Evolutionary conservation across 2,113 vertebrate genomes (phyloP).

Genomic region (Guaruba guarouba): DNA sequence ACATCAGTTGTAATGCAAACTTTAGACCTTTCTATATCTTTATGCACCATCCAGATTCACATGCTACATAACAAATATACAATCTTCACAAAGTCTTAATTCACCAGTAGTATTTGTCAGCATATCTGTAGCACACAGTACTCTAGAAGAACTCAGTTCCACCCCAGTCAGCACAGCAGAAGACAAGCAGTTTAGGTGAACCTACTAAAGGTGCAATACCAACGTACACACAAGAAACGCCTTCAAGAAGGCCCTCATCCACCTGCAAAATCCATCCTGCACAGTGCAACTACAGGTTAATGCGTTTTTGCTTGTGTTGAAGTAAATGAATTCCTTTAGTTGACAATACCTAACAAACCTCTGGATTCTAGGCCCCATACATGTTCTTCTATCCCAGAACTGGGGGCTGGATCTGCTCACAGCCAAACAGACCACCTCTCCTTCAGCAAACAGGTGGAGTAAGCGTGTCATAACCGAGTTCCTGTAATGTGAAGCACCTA

Average conservation of each 20-base stretch:
- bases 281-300: accelerated
- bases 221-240: no score
- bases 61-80: accelerated
- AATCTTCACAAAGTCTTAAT: neutral
- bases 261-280: neutral
- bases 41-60: neutral
- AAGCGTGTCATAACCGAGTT: neutral
- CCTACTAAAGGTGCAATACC: neutral
- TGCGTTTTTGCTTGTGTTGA: accelerated
- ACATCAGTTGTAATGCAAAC: accelerated
- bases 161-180: accelerated
- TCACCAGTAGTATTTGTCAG: neutral
- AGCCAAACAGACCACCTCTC: neutral
- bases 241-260: neutral
- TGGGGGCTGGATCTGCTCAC: neutral
- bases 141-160: neutral
- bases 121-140: accelerated
- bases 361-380: neutral
- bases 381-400: neutral
- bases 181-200: neutral
- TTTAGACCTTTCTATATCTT: neutral
- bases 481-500: accelerated
- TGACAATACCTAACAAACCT: neutral
- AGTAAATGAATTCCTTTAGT: accelerated
- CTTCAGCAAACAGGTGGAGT: accelerated